A percentile compares a stretch with the other conserved stretches of the same genome.
These are phyloP conservation scores for Tipula helvola DNA, from an alignment of 2,888 invertebrate genomes.

Conservation along the genomic window DNA sequence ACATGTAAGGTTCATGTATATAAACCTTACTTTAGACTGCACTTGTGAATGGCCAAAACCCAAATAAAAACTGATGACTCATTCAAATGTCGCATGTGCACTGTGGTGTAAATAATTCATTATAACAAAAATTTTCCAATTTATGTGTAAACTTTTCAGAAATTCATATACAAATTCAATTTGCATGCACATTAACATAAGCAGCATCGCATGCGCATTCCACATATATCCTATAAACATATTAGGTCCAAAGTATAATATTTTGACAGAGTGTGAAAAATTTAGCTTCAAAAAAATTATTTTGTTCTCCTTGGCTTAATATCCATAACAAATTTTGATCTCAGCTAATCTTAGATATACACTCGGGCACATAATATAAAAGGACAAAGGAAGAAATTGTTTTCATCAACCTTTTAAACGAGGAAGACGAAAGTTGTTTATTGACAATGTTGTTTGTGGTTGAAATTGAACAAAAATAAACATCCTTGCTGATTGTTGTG, in stretches of 20 bases:
- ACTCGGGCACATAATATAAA: not conserved
- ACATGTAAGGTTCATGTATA: too few species aligned
- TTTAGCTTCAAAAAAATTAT: not conserved
- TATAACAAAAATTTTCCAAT: not conserved
- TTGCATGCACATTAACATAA: not conserved
- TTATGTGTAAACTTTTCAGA: not conserved
- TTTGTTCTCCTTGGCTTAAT: not conserved
- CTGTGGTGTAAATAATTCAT: too few species aligned
- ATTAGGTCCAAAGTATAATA: not conserved
- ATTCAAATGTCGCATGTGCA: too few species aligned
- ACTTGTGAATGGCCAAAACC: too few species aligned
- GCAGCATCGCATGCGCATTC: not conserved
- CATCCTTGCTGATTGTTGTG: not conserved
- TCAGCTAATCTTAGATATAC: not conserved
- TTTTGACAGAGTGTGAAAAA: conserved; percentile 4
- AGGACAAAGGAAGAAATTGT: not conserved
- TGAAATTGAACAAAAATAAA: not conserved
- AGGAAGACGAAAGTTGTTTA: not conserved
- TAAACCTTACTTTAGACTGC: too few species aligned
- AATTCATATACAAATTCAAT: not conserved
- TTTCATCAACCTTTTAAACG: not conserved
- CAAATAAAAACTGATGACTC: too few species aligned
- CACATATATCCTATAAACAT: not conserved
- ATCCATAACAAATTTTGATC: not conserved
- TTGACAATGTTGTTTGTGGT: not conserved